Evolutionary conservation across 1,140 invertebrate species (phyloP), one percentile per base, ranked within the genome.

Genomic region (Eupristina koningsbergeri): DNA sequence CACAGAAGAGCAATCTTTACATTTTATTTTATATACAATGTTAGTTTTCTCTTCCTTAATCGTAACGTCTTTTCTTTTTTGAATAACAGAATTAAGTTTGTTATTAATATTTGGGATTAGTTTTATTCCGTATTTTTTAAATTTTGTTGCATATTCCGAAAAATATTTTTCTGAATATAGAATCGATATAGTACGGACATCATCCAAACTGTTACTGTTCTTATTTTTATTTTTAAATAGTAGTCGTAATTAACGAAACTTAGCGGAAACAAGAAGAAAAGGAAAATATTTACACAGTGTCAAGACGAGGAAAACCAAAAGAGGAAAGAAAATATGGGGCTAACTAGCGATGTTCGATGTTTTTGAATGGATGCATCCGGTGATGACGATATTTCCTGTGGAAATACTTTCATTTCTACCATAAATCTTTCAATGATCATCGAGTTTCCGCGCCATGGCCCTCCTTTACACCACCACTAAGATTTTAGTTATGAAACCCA

Each of bases 341-440:
- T n/a, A n/a, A 86, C 84, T 86, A 86, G 86, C 83, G 83, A 86
- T 87, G 88, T 89, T 90, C 88, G 87, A 89, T 88, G 86, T 88
- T 90, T 90, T 87, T 88, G 86, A 90, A 89, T 86, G 89, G 90
- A 86, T 89, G 88, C 88, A 88, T 86, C 86, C 88, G 88, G 86
- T 86, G 88, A 85, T 82, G 86, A 87, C 87, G 88, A 89, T 90
- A 89, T 90, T 90, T 90, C 83, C 86, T 87, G 81, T 86, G 85
- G 86, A 90, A 90, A 90, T 89, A 89, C 88, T 90, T 90, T 88
- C 87, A 88, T 83, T 89, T 89, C 88, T 87, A 86, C 86, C 86
- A 89, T 90, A 90, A 90, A 90, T 90, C 89, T 89, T 87, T 86
- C 84, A 89, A 61, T 73, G 63, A 45, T 39, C 50, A 83, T 83